These are phyloP conservation scores for Listronotus oregonensis DNA, from an alignment of 1,140 invertebrate species.

Conservation along the genomic window DNA sequence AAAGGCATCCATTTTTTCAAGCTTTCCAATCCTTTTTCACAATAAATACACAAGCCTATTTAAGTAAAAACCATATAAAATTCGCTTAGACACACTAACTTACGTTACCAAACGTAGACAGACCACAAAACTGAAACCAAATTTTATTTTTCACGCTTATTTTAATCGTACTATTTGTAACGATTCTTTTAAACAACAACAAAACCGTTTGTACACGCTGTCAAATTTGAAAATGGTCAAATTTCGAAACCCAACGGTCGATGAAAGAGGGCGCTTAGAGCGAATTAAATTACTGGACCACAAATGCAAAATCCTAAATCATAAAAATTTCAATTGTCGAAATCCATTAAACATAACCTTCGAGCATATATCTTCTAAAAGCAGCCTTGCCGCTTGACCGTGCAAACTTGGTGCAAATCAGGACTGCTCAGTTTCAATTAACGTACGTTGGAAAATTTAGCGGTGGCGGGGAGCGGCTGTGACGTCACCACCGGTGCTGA, in stretches of 20 bases:
- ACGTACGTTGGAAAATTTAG: too few species aligned
- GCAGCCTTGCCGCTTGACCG: too few species aligned
- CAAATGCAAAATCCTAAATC: too few species aligned
- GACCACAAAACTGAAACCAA: constrained; percentile 1
- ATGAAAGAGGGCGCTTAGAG: background rate
- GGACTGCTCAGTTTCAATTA: too few species aligned
- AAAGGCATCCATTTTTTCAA: constrained; percentile 48
- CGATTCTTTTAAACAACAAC: constrained; percentile 1
- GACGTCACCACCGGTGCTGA: too few species aligned
- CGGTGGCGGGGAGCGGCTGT: too few species aligned
- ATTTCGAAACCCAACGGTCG: background rate
- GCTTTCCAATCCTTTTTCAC: background rate
- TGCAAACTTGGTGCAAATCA: too few species aligned
- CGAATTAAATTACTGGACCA: too few species aligned
- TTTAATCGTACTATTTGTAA: constrained; percentile 12
- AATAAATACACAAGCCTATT: background rate
- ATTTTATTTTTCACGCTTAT: background rate
- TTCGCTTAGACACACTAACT: background rate
- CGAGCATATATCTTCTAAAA: too few species aligned
- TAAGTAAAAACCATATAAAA: constrained; percentile 2
- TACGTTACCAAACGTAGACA: constrained; percentile 3
- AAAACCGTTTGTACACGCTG: background rate
- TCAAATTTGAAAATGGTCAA: constrained; percentile 12
- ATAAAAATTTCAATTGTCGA: too few species aligned
- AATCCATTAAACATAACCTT: too few species aligned